These are phyloP conservation scores for Enteromius unitaeniatus DNA, from an alignment of 2,797 vertebrate species.

Conservation along the genomic window DNA sequence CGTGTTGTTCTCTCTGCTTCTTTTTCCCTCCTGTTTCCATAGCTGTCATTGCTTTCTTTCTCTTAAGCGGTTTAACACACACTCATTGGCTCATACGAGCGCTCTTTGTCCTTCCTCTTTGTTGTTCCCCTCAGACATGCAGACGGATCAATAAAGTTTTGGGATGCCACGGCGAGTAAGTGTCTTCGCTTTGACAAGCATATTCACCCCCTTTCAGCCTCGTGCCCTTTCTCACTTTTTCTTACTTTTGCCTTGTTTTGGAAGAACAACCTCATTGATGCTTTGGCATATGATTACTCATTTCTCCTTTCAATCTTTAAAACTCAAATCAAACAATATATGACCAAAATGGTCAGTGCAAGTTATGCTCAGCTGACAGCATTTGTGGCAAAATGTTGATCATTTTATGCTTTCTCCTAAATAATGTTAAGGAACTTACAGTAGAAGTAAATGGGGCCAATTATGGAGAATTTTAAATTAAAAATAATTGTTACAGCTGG, in stretches of 20 bases:
- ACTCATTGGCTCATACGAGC: slow-evolving; percentile 33
- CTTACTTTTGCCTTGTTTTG: not conserved
- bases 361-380: not conserved
- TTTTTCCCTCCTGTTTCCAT: slow-evolving; percentile 13
- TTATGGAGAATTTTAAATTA: not conserved
- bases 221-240: slow-evolving; percentile 20
- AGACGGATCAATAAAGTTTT: slow-evolving; percentile 98
- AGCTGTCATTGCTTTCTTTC: not conserved
- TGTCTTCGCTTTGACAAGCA: slow-evolving; percentile 63
- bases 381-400: slow-evolving; percentile 5
- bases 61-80: slow-evolving; percentile 21
- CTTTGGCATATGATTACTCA: not conserved
- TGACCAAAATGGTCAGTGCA: slow-evolving; percentile 2
- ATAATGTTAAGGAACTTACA: not conserved
- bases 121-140: slow-evolving; percentile 85
- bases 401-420: not conserved
- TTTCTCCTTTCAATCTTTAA: slow-evolving; percentile 18
- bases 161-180: slow-evolving; percentile 99
- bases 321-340: not conserved
- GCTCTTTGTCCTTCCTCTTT: slow-evolving; percentile 58
- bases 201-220: not conserved
- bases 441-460: not conserved
- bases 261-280: not conserved
- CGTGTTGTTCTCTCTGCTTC: slow-evolving; percentile 35
- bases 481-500: not conserved